phyloP scores from a whole-genome alignment of 1,140 invertebrate genomes.

The Euwallacea fornicatus region DNA sequence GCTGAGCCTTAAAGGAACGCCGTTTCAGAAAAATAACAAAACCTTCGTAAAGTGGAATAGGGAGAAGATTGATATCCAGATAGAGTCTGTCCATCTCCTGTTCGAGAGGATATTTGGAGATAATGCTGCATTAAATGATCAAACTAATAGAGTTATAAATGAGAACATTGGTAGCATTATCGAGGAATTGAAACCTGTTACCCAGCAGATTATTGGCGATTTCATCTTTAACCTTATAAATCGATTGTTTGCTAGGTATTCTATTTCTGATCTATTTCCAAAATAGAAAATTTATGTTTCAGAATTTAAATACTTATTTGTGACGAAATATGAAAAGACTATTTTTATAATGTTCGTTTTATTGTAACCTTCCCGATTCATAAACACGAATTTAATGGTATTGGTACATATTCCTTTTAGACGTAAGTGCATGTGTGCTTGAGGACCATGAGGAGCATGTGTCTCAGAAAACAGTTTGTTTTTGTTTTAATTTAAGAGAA shows the following conservation, averaged over 20 bases:
- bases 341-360: no score
- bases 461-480: no score
- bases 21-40: constrained; percentile 44
- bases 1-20: constrained; percentile 37
- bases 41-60: constrained; percentile 34
- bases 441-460: no score
- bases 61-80: constrained; percentile 31
- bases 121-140: constrained; percentile 45
- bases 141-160: constrained; percentile 43
- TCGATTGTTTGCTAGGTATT: constrained; percentile 39
- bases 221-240: constrained; percentile 38
- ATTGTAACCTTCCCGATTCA: no score
- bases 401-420: no score
- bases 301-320: no score
- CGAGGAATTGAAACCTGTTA: constrained; percentile 40
- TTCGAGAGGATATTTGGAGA: constrained; percentile 47
- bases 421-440: no score
- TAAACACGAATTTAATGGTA: no score
- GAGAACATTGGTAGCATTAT: constrained; percentile 42
- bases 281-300: no score
- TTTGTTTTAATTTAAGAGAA: no score
- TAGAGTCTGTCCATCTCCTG: constrained; percentile 28
- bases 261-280: constrained; percentile 40
- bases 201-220: constrained; percentile 38
- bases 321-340: no score